These are phyloP conservation scores for Harpagus bidentatus DNA, from an alignment of 2,113 vertebrate genomes.

Conservation along the genomic window DNA sequence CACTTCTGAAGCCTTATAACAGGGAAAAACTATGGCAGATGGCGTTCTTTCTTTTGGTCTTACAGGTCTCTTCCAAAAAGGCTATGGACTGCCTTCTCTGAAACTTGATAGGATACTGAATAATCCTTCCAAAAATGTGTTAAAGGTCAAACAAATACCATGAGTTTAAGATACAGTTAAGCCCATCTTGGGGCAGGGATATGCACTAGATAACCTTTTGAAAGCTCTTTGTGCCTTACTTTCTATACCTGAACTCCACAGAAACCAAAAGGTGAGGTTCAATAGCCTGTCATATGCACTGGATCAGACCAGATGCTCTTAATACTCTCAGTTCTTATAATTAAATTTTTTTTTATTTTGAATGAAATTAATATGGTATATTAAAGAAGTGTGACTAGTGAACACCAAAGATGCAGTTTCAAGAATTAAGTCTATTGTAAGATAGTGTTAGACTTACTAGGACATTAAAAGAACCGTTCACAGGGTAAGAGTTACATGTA, in stretches of 20 bases:
- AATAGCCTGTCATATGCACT: background rate
- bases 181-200: background rate
- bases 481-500: background rate
- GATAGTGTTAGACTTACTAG: background rate
- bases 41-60: background rate
- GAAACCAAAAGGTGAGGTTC: background rate
- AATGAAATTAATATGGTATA: background rate
- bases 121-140: background rate
- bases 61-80: background rate
- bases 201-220: background rate
- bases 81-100: background rate
- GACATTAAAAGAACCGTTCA: background rate
- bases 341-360: too few relatives aligned
- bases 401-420: background rate
- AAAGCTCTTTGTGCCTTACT: background rate
- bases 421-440: background rate
- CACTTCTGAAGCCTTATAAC: background rate
- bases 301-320: background rate
- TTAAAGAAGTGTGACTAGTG: background rate
- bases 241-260: background rate
- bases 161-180: background rate
- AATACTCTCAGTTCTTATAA: background rate
- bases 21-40: background rate
- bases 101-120: background rate
- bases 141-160: background rate